Conservation (phyloP, 2,888 invertebrate genomes). For the Ormyrus rosae region DNA sequence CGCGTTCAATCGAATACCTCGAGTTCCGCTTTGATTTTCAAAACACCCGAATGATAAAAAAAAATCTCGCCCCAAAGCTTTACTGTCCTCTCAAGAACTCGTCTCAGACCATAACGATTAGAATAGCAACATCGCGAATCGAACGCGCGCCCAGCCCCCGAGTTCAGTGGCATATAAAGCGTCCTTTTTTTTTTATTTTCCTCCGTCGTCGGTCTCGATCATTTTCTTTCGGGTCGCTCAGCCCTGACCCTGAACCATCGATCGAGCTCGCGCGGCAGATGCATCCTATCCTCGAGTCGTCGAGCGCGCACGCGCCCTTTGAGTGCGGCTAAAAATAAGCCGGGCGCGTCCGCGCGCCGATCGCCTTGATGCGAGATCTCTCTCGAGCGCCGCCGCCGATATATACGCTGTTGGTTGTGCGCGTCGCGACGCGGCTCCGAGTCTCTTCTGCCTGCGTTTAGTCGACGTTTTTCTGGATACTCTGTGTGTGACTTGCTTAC, state of each 20-base stretch:
- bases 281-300: not conserved
- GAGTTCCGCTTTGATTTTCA: too few species aligned
- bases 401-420: too few species aligned
- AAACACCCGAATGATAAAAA: too few species aligned
- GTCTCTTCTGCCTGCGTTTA: not conserved
- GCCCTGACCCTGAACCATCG: constrained; percentile 53
- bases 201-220: constrained; percentile 2
- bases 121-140: constrained; percentile 4
- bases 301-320: constrained; percentile 26
- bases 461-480: too few species aligned
- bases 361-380: constrained; percentile 14
- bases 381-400: too few species aligned
- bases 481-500: too few species aligned
- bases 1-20: too few species aligned
- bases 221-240: constrained; percentile 5
- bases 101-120: too few species aligned
- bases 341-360: not conserved
- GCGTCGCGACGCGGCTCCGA: not conserved
- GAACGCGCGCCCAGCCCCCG: constrained; percentile 10
- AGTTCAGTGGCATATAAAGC: constrained; percentile 48
- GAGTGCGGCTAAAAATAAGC: constrained; percentile 39
- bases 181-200: constrained; percentile 14
- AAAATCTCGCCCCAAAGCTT: too few species aligned
- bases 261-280: constrained; percentile 31
- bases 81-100: too few species aligned